Base-by-base conservation (phyloP, 2,797 vertebrate genomes). In the Holocentrus rufus region DNA sequence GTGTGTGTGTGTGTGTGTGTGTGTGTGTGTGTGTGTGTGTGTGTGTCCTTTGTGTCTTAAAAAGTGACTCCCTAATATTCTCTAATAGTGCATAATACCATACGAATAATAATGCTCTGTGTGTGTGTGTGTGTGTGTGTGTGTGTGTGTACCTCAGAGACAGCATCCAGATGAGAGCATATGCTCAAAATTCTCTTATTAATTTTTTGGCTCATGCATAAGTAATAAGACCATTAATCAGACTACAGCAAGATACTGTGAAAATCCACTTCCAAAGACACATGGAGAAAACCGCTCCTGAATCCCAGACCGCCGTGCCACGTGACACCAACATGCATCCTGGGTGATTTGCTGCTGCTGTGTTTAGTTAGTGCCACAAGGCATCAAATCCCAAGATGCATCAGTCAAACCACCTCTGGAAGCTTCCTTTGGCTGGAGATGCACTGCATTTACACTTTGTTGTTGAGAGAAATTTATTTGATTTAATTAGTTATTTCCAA, bases 181-280 rank as follows among this genome's bases (percentile, higher is more conserved):
- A 81, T 83, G 81, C 80, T 82, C 50, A 65, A 76, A 82, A 83
- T 69, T 74, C 76, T 81, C 72, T 74, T 78, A 78, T 87, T 66
- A 49, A 71, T 81, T 81, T 84, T 80, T 90, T 79, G 27, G 60
- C 80, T 85, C 86, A 85, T 88, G 74, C 81, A 86, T 88, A 79
- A 86, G 55, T 87, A 88, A 90, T 81, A 76, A 76, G 67, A 72
- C 63, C 83, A 84, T 91, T 87, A 80, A 88, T 90, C 84, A 88
- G 80, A 91, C 88, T 82, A 80, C 77, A 77, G 84, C 67, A 58
- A 62, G 56, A 78, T 74, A 72, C 72, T 64, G 74, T 79, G 76
- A 77, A 83, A 87, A 85, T 78, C 69, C 60, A 77, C 80, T 84
- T 72, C 65, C 53, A 63, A 65, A 74, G 75, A 83, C 53, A 81